phyloP scores from a whole-genome alignment of 2,888 invertebrate species.

The Parthenolecanium corni region DNA sequence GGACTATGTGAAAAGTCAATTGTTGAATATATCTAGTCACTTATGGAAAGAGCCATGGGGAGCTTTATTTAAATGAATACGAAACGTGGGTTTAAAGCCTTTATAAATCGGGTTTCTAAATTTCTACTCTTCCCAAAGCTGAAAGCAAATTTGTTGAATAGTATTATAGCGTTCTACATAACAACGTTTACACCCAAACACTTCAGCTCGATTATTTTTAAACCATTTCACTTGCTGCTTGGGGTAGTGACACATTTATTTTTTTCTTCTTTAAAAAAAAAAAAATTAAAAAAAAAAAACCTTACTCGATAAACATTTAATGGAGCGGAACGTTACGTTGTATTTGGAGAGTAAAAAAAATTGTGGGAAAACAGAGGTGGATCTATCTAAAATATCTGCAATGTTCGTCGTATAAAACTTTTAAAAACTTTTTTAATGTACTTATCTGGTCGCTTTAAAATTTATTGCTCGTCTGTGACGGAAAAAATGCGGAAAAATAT shows the following conservation, averaged over 20 bases:
- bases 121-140: too few relatives aligned
- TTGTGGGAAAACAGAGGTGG: not conserved
- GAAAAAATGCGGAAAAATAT: not conserved
- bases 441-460: slow-evolving; percentile 21
- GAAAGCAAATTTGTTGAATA: too few relatives aligned
- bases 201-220: slow-evolving; percentile 21
- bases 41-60: too few relatives aligned
- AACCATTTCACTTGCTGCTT: slow-evolving; percentile 21
- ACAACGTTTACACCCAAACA: slow-evolving; percentile 12
- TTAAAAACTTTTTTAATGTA: slow-evolving; percentile 19
- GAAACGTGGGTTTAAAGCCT: too few relatives aligned
- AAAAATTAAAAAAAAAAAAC: too few relatives aligned
- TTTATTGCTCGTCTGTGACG: not conserved
- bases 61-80: too few relatives aligned
- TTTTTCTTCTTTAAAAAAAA: not conserved
- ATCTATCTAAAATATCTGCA: not conserved
- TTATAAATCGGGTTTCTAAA: too few relatives aligned
- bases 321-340: slow-evolving; percentile 20
- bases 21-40: too few relatives aligned
- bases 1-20: too few relatives aligned
- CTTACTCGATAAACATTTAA: slow-evolving; percentile 20
- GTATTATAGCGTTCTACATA: not conserved
- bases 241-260: slow-evolving; percentile 8
- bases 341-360: not conserved
- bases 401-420: not conserved